These are phyloP conservation scores for Porites rus DNA, from an alignment of 92 coral and sea anemone species.

Conservation along the genomic window DNA sequence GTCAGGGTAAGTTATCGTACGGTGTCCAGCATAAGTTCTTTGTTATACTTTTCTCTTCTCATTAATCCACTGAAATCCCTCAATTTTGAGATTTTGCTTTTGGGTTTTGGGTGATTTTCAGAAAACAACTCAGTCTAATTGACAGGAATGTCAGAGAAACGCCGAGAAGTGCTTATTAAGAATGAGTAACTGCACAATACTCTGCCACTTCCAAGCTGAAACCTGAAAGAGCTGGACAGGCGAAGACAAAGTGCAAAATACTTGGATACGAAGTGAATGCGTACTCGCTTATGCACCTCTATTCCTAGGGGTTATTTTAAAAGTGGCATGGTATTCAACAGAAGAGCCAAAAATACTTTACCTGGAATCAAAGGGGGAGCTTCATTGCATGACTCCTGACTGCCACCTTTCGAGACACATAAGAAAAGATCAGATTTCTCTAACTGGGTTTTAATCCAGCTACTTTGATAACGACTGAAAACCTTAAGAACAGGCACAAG, in stretches of 20 bases:
- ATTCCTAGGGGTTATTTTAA: background rate
- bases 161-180: too few species aligned
- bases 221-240: too few species aligned
- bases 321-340: background rate
- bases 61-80: background rate
- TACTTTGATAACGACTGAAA: background rate
- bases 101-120: background rate
- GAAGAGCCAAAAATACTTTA: background rate
- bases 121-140: too few species aligned
- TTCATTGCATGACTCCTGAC: background rate
- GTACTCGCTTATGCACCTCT: too few species aligned
- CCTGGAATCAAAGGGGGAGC: constrained; percentile 20
- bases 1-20: background rate
- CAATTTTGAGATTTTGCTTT: background rate
- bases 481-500: background rate
- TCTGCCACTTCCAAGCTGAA: too few species aligned
- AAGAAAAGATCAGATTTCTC: background rate
- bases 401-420: background rate
- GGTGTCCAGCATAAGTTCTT: background rate
- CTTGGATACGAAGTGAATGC: too few species aligned
- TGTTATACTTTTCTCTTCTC: background rate
- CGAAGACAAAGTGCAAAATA: too few species aligned
- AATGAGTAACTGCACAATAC: too few species aligned
- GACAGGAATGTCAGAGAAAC: too few species aligned
- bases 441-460: too few species aligned